Percentiles rank a stretch among this genome's conserved stretches.
phyloP scores from a whole-genome alignment of 2,888 invertebrate genomes.

The Drosophila lutescens region DNA sequence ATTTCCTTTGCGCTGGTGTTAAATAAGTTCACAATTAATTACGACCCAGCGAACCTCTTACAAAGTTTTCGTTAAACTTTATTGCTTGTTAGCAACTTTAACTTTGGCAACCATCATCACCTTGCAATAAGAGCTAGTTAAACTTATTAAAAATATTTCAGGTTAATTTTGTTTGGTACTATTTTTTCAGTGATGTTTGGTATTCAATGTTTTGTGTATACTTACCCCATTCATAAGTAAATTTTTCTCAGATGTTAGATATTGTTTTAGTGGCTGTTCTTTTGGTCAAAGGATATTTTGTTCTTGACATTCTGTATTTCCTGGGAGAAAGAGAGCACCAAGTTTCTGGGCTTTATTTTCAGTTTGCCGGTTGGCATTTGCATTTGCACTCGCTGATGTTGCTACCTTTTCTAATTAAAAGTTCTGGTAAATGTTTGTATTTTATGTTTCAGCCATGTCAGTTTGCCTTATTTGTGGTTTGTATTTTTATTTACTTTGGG shows the following conservation, averaged over 20 bases:
- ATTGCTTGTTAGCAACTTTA: background rate
- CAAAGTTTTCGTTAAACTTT: background rate
- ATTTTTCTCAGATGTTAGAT: slow-evolving; percentile 32
- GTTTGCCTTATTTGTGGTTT: slow-evolving; percentile 29
- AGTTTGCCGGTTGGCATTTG: background rate
- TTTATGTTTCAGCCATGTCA: slow-evolving; percentile 33
- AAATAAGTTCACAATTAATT: slow-evolving; percentile 55
- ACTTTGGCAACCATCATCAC: background rate
- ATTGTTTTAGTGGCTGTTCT: slow-evolving; percentile 7
- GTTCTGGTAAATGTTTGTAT: slow-evolving; percentile 52
- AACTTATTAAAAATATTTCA: too few relatives aligned
- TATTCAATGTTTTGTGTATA: background rate
- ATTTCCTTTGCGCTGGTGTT: slow-evolving; percentile 8
- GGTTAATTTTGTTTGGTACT: background rate
- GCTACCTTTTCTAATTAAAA: slow-evolving; percentile 63
- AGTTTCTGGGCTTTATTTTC: slow-evolving; percentile 22
- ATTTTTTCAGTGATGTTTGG: background rate
- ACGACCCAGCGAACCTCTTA: slow-evolving; percentile 20
- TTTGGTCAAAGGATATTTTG: background rate
- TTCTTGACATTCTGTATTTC: slow-evolving; percentile 16
- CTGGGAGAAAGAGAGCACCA: background rate
- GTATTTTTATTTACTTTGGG: background rate
- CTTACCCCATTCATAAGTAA: slow-evolving; percentile 39
- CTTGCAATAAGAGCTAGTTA: background rate
- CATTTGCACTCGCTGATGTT: slow-evolving; percentile 17